Percentiles rank a stretch among this genome's conserved stretches.
These are phyloP conservation scores for Chromis chromis DNA, from an alignment of 2,797 vertebrate species.

Conservation along the genomic window DNA sequence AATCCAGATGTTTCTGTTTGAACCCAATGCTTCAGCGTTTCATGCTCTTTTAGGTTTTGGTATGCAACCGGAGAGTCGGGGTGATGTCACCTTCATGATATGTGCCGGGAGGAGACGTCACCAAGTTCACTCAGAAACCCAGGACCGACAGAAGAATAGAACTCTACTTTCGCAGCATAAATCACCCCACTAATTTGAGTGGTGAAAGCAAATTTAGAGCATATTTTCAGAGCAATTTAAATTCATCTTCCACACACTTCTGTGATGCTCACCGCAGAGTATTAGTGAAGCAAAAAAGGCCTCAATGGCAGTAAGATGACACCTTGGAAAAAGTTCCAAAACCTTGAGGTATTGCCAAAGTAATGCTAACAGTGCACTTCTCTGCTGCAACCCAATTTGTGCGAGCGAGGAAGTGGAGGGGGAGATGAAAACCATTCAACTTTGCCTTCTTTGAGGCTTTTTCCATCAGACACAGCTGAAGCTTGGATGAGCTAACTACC, in stretches of 20 bases:
- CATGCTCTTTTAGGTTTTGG: conserved; percentile 40
- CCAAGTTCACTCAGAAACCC: conserved; percentile 19
- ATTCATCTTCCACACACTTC: conserved; percentile 25
- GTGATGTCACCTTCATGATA: conserved; percentile 62
- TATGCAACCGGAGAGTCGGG: conserved; percentile 19
- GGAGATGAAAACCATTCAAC: conserved; percentile 50
- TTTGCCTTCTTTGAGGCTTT: conserved; percentile 61
- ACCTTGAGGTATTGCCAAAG: conserved; percentile 54
- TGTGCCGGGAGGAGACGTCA: conserved; percentile 45
- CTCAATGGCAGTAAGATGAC: conserved; percentile 63
- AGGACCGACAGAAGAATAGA: conserved; percentile 22
- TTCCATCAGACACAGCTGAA: conserved; percentile 65
- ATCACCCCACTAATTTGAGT: conserved; percentile 19
- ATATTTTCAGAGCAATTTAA: conserved; percentile 22
- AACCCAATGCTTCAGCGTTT: conserved; percentile 31
- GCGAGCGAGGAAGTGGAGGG: conserved; percentile 55
- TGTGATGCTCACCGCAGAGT: conserved; percentile 20
- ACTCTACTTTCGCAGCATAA: conserved; percentile 14
- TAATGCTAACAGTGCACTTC: conserved; percentile 63
- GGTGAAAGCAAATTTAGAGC: conserved; percentile 27
- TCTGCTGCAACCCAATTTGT: conserved; percentile 39
- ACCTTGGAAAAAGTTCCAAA: conserved; percentile 59
- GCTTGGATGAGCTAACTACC: conserved; percentile 53
- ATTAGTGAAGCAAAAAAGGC: conserved; percentile 24
- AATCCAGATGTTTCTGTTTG: conserved; percentile 58